These are phyloP conservation scores for Crotalus viridis DNA, from an alignment of 2,113 vertebrate genomes.

Conservation along the genomic window DNA sequence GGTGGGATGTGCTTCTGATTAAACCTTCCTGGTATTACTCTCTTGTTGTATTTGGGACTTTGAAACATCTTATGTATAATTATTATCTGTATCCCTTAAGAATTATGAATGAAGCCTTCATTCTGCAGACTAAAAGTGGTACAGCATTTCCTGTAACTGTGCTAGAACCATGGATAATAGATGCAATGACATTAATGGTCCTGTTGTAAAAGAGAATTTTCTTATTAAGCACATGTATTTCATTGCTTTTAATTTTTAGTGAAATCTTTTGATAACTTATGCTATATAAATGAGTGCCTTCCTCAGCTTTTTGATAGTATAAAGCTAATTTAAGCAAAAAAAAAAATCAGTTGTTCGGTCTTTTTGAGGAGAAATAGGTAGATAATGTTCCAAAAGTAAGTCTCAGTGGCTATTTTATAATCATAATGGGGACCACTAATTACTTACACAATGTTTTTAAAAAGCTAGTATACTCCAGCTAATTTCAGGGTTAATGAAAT, in stretches of 20 bases:
- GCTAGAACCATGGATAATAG: constrained; percentile 34
- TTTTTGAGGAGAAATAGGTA: constrained; percentile 28
- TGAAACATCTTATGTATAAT: constrained; percentile 31
- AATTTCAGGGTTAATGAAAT: constrained; percentile 35
- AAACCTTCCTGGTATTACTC: neutral
- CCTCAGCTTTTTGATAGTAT: constrained; percentile 39
- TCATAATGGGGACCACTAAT: constrained; percentile 39
- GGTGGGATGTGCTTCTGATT: neutral
- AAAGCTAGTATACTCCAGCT: constrained; percentile 34
- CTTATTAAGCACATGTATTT: constrained; percentile 30
- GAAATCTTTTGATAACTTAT: neutral
- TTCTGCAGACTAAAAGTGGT: constrained; percentile 35
- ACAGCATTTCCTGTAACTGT: constrained; percentile 36
- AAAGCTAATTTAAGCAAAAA: constrained; percentile 32
- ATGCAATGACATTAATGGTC: constrained; percentile 6
- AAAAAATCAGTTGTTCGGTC: neutral
- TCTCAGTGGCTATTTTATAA: constrained; percentile 49
- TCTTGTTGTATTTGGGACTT: constrained; percentile 12
- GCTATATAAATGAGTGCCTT: constrained; percentile 51
- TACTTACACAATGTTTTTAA: constrained; percentile 37
- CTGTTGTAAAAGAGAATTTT: constrained; percentile 23
- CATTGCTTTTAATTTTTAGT: constrained; percentile 21
- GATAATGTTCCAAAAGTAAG: constrained; percentile 41
- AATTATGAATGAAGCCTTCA: constrained; percentile 39
- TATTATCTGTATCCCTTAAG: constrained; percentile 36